phyloP scores from a whole-genome alignment of 2,888 invertebrate genomes.

The Himalopsyche tibetana region DNA sequence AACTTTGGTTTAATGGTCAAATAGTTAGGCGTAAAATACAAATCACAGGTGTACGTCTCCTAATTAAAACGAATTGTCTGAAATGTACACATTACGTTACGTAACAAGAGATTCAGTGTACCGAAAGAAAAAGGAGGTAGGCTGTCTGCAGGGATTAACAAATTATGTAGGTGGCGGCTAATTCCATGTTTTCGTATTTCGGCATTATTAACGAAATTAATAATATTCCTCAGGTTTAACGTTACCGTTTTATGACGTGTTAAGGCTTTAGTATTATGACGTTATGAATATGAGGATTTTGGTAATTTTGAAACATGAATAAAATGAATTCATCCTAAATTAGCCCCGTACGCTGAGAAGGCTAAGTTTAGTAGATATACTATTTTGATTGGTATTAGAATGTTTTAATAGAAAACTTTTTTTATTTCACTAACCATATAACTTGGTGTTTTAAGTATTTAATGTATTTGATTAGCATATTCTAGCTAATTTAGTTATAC shows the following conservation, averaged over 20 bases:
- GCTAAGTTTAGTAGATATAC: too few relatives aligned
- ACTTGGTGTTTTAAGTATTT: too few relatives aligned
- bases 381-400: too few relatives aligned
- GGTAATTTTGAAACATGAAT: not conserved
- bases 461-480: too few relatives aligned
- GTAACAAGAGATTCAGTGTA: not conserved
- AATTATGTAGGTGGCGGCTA: not conserved
- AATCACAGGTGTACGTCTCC: not conserved
- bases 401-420: too few relatives aligned
- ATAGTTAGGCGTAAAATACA: not conserved
- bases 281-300: not conserved
- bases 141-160: not conserved
- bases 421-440: too few relatives aligned
- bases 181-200: not conserved
- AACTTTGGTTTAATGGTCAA: not conserved
- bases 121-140: not conserved
- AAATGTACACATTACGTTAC: not conserved
- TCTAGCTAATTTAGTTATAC: too few relatives aligned
- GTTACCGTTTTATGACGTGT: not conserved
- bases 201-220: constrained; percentile 1
- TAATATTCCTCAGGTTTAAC: not conserved
- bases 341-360: not conserved
- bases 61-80: constrained; percentile 20
- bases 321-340: not conserved
- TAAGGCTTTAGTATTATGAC: not conserved